Evolutionary conservation across 2,113 vertebrate genomes (phyloP).

Genomic region (Beaufortia kweichowensis): DNA sequence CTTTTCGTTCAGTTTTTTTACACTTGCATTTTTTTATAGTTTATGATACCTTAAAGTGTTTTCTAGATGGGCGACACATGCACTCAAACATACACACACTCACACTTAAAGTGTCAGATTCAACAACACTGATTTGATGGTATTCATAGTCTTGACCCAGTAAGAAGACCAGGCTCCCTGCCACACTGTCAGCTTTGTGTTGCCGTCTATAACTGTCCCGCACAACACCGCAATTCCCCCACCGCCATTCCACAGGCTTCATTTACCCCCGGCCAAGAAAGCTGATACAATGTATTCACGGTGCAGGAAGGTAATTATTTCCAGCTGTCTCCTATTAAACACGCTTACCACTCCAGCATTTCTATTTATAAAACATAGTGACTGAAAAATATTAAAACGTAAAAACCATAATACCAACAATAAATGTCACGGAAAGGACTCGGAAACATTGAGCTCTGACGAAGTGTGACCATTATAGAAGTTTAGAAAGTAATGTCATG

Average conservation of each 20-base stretch:
- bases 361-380: constrained; percentile 66
- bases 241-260: constrained; percentile 62
- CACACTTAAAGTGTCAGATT: neutral
- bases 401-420: constrained; percentile 23
- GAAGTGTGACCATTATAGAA: neutral
- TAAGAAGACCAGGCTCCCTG: constrained; percentile 48
- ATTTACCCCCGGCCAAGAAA: constrained; percentile 71
- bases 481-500: neutral
- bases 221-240: constrained; percentile 65
- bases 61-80: too few species aligned
- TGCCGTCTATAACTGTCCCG: constrained; percentile 60
- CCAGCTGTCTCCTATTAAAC: constrained; percentile 72
- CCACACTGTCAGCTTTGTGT: constrained; percentile 71
- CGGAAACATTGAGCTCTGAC: neutral
- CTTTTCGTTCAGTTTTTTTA: too few species aligned
- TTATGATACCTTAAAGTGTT: too few species aligned
- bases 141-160: constrained; percentile 50
- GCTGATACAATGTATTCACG: constrained; percentile 71
- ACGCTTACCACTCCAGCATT: constrained; percentile 59
- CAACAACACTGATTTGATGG: neutral
- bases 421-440: constrained; percentile 58
- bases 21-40: too few species aligned
- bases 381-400: constrained; percentile 51
- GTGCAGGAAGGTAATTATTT: constrained; percentile 68
- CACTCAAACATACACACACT: too few species aligned